A percentile compares a stretch with the other conserved stretches of the same genome.
Evolutionary conservation across 2,797 vertebrate genomes (phyloP).

Genomic region (Astyanax mexicanus): DNA sequence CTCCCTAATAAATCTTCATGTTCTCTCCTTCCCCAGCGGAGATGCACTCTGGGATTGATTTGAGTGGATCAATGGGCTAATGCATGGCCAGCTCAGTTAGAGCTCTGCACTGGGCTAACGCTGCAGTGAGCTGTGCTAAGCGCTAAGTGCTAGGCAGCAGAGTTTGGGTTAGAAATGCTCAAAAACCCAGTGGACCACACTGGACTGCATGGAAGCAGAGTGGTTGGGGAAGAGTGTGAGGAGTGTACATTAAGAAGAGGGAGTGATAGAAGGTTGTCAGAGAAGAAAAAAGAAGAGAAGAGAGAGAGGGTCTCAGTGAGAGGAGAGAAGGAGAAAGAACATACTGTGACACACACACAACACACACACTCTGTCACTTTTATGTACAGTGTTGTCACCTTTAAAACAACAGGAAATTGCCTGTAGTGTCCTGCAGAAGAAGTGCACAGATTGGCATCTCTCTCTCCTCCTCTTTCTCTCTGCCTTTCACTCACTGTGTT

Average conservation of each 20-base stretch:
- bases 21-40: conserved; percentile 2
- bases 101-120: conserved; percentile 21
- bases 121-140: not conserved
- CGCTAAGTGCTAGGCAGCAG: not conserved
- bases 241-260: not conserved
- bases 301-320: not conserved
- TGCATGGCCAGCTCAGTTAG: conserved; percentile 19
- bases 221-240: not conserved
- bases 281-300: no score
- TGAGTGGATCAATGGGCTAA: conserved; percentile 47
- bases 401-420: conserved; percentile 7
- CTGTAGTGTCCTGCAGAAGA: not conserved
- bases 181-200: not conserved
- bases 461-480: not conserved
- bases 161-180: not conserved
- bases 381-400: conserved; percentile 26
- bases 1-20: conserved; percentile 46
- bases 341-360: not conserved
- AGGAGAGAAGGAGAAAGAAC: not conserved
- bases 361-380: conserved; percentile 18
- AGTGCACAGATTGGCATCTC: not conserved
- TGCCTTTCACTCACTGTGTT: no score
- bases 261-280: not conserved
- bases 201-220: no score
- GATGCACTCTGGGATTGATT: conserved; percentile 41